Base-by-base conservation (phyloP, 2,113 vertebrate genomes). In the Numida meleagris region DNA sequence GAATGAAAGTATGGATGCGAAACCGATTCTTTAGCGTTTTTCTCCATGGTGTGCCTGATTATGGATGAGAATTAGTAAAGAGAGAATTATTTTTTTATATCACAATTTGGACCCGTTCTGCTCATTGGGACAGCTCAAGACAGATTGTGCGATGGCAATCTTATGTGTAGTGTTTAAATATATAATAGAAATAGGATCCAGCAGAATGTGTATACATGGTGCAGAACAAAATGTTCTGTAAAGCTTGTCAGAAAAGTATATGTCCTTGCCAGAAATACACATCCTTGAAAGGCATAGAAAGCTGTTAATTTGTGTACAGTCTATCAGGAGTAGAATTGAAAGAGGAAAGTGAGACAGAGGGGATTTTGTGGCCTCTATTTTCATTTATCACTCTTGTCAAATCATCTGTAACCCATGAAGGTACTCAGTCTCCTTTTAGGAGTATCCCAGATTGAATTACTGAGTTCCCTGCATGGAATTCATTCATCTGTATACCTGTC, bases 181-280 rank as follows among this genome's bases (percentile, higher is more conserved):
- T 95, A 92, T 92, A 93, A 94, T 75, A 83, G 76, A 74, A 77
- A 65, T 38, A 73, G 61, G 34, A 94, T 79, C 83, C 92, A 96
- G 90, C 90, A 95, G 80, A 90, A 90, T 95, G 92, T 82, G 90
- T 76, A 90, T 92, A 68, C 83, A 82, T 75, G 86, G 83, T 83
- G 86, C 46, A 90, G 92, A 94, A 96, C 94, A 95, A 96, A 96
- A 96, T 96, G 90, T 96, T 96, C 94, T 86, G 70, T 85, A 96
- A 96, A 93, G 92, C 88, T 90, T 95, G 88, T 88, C 90, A 93
- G 90, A 94, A 94, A 95, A 96, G 89, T 92, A 46, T 81, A 87
- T 24, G 77, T 95, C 95, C 88, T 95, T 94, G 96, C 86, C 96
- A 94, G 94, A 95, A 96, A 96, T 96, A 94, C 90, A 90, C 80